phyloP scores from a whole-genome alignment of 1,140 invertebrate species.

The Nymphalis io region DNA sequence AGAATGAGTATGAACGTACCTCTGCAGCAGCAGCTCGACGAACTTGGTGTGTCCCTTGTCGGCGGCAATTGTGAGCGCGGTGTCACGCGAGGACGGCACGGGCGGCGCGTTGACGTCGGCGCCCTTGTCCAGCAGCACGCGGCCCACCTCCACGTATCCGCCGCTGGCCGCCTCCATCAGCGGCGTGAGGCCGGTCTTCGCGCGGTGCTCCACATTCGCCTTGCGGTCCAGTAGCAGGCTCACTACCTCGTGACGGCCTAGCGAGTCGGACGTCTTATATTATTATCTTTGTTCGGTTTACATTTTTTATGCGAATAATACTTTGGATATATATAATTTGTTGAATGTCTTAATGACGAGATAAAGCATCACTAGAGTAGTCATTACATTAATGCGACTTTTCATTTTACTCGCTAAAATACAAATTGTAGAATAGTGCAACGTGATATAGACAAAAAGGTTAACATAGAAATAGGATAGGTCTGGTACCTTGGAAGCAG shows the following conservation, averaged over 20 bases:
- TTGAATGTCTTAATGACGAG: too few species aligned
- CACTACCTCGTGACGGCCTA: slow-evolving; percentile 95
- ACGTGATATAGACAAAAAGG: too few species aligned
- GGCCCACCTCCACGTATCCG: slow-evolving; percentile 98
- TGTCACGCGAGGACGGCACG: slow-evolving; percentile 98
- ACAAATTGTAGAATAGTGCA: too few species aligned
- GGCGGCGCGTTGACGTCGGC: slow-evolving; percentile 99
- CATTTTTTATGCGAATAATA: too few species aligned
- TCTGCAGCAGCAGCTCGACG: slow-evolving; percentile 90
- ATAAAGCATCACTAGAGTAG: too few species aligned
- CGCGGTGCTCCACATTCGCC: slow-evolving; percentile 99
- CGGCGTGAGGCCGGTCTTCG: slow-evolving; percentile 99
- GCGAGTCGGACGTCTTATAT: too few species aligned
- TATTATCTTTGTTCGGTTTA: too few species aligned
- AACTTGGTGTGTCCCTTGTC: slow-evolving; percentile 99
- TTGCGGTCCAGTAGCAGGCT: slow-evolving; percentile 96
- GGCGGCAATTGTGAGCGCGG: slow-evolving; percentile 98
- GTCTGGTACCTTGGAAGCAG: slow-evolving; percentile 95
- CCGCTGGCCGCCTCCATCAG: slow-evolving; percentile 99
- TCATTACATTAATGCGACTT: too few species aligned
- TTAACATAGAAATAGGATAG: not conserved
- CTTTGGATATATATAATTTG: too few species aligned
- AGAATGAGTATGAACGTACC: slow-evolving; percentile 42
- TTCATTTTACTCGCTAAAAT: too few species aligned
- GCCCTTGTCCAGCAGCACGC: slow-evolving; percentile 96